These are phyloP conservation scores for Vidua macroura DNA, from an alignment of 2,113 vertebrate species.

Conservation along the genomic window DNA sequence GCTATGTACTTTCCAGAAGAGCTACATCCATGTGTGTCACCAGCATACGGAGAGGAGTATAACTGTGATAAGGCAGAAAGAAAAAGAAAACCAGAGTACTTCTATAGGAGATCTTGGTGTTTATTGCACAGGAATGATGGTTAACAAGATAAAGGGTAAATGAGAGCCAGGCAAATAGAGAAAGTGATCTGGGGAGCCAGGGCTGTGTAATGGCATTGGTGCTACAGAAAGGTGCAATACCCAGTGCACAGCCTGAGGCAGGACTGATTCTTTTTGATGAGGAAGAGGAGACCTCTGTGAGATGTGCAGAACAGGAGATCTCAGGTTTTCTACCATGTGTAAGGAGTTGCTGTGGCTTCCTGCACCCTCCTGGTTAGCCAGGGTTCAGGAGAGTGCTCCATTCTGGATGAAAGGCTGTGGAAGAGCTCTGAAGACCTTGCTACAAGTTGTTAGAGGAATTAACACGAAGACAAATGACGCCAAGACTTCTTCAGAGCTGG, in stretches of 20 bases:
- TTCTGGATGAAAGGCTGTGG: background rate
- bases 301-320: background rate
- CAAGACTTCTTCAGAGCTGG: background rate
- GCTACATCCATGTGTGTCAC: background rate
- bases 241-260: background rate
- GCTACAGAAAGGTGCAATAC: background rate
- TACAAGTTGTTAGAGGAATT: background rate
- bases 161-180: background rate
- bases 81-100: background rate
- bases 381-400: background rate
- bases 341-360: background rate
- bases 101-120: fast-evolving
- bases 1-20: background rate
- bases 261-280: background rate
- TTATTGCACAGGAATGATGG: background rate
- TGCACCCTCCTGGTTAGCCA: background rate
- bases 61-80: background rate
- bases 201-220: background rate
- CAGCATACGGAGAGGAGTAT: background rate
- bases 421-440: background rate
- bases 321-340: background rate
- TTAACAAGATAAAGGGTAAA: background rate
- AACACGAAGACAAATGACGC: background rate
- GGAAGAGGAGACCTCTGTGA: background rate
- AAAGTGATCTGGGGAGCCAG: background rate